Evolutionary conservation across 2,888 invertebrate genomes (phyloP), one percentile per base, ranked within the genome.

Genomic region (Phymatocera aterrima): DNA sequence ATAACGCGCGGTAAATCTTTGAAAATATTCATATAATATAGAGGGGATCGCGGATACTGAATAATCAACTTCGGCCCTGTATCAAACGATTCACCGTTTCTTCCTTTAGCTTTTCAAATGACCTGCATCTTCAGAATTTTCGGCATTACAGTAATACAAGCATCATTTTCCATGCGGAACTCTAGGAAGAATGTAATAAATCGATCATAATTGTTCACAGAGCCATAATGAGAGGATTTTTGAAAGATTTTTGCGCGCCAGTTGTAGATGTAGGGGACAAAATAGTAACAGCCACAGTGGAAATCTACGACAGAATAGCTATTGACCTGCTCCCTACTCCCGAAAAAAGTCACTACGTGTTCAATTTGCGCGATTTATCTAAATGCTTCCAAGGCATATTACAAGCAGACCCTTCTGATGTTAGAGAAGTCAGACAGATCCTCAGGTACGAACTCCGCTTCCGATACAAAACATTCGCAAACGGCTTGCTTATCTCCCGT

Each of bases 301-400:
- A 96, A 70, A 93, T 98, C 1, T 98, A 98, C 88, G 92, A 94
- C 81, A 94, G 95, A 84, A 96, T 97, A 61, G 94, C 95, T 18
- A 91, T 93, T 0, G 96, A 96, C 85, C 93, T 98, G 83, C 91
- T 98, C 37, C 98, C 98, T 0, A 98, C 98, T 0, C 98, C 98
- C 0, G 94, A 96, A 34, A 98, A 97, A 89, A 96, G 96, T 0
- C 98, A 98, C 91, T 98, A 98, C 87, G 94, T 98, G 15, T 98
- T 98, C 90, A 98, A 98, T 91, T 91, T 98, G 84, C 93, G 98
- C 64, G 97, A 98, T 91, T 92, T 98, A 54, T 97, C 97, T 10
- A 98, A 97, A 90, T 96, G 96, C 80, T 93, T 97, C 85, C 97
- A 97, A 91, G 97, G 97, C n/a, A 94, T 97, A 8, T 91, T 97